phyloP scores from a whole-genome alignment of 35 echinoderm and acorn worm genomes.

The Chiridota heheva region DNA sequence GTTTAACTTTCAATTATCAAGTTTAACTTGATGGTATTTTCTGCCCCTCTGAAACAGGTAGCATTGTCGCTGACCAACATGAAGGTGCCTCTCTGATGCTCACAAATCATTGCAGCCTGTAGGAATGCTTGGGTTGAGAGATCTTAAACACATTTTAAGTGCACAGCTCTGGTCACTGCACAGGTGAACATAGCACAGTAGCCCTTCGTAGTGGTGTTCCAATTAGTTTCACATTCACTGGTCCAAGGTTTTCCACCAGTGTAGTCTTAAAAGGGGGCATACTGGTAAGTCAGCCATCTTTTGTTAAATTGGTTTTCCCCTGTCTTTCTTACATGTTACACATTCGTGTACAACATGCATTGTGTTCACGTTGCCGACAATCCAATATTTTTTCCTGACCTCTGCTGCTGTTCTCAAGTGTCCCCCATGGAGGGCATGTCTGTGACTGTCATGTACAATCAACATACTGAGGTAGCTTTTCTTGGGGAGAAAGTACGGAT shows the following conservation, averaged over 20 bases:
- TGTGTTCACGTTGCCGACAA: constrained; percentile 17
- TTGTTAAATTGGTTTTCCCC: constrained; percentile 35
- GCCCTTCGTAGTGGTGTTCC: constrained; percentile 70
- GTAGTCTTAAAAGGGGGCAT: constrained; percentile 62
- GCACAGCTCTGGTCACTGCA: constrained; percentile 74
- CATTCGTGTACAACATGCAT: constrained; percentile 10
- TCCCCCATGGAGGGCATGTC: constrained; percentile 44
- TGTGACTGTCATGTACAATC: constrained; percentile 57
- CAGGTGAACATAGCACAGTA: constrained; percentile 77
- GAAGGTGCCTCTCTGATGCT: constrained; percentile 37
- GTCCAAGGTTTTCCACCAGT: constrained; percentile 71
- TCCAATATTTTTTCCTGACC: constrained; percentile 44
- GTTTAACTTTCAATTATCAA: constrained; percentile 30
- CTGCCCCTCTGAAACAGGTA: constrained; percentile 30
- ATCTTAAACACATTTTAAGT: constrained; percentile 69
- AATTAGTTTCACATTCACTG: constrained; percentile 66
- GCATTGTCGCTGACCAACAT: constrained; percentile 37
- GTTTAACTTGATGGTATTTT: constrained; percentile 53
- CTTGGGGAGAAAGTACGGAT: constrained; percentile 46
- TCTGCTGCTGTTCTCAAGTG: constrained; percentile 49
- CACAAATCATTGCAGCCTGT: constrained; percentile 65
- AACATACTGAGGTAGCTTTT: constrained; percentile 56
- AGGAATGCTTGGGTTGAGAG: constrained; percentile 68
- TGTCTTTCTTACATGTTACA: constrained; percentile 33
- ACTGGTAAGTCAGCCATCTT: constrained; percentile 41